Percentiles rank a stretch among this genome's conserved stretches.
Evolutionary conservation across 2,113 vertebrate genomes (phyloP).

Genomic region (Carassius carassius): DNA sequence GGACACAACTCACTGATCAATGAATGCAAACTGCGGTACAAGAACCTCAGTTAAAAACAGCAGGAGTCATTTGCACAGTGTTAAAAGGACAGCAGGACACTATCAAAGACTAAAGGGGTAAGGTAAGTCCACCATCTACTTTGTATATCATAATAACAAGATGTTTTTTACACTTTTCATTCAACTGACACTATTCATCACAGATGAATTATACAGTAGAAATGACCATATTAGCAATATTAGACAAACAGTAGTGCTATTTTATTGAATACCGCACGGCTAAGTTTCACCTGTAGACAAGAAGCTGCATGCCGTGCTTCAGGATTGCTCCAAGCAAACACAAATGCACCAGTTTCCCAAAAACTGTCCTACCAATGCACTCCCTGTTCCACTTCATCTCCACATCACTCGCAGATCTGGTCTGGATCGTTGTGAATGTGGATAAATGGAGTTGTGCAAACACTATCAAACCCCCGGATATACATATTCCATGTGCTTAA

Average conservation of each 20-base stretch:
- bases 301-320: not conserved
- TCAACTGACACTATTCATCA: not conserved
- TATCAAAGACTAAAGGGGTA: not conserved
- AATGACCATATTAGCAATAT: not conserved
- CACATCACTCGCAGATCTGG: not conserved
- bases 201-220: not conserved
- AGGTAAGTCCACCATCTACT: not conserved
- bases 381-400: not conserved
- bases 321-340: not conserved
- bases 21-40: slow-evolving; percentile 99
- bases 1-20: slow-evolving; percentile 94
- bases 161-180: not conserved
- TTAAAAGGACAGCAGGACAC: not conserved
- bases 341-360: not conserved
- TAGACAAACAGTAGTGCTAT: not conserved
- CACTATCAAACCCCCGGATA: not conserved
- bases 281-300: not conserved
- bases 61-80: not conserved
- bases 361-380: not conserved
- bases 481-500: not conserved
- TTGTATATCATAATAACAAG: not conserved
- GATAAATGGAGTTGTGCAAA: not conserved
- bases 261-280: not conserved
- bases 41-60: slow-evolving; percentile 55
- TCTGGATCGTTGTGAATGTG: not conserved